phyloP scores from a whole-genome alignment of 2,113 vertebrate species.

The Callionymus lyra region DNA sequence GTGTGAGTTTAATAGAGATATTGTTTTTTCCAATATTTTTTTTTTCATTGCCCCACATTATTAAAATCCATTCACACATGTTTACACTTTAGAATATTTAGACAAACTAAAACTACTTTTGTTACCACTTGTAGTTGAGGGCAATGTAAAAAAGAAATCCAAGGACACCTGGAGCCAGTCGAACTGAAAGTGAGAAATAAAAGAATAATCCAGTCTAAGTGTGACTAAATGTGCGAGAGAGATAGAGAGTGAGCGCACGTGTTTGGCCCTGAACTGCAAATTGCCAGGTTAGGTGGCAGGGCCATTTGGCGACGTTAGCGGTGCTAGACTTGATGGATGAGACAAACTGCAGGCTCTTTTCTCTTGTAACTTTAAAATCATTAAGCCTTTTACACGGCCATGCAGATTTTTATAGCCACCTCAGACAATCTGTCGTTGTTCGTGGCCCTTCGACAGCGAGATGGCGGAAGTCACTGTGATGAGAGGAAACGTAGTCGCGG shows the following conservation, averaged over 20 bases:
- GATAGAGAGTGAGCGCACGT: conserved; percentile 5
- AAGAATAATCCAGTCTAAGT: conserved; percentile 13
- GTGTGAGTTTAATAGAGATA: too few relatives aligned
- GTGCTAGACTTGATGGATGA: conserved; percentile 68
- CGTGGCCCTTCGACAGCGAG: conserved; percentile 24
- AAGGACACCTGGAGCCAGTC: conserved; percentile 3
- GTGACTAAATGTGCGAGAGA: conserved; percentile 15
- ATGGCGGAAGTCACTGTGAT: conserved; percentile 2
- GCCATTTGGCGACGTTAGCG: conserved; percentile 52
- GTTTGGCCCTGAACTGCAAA: conserved; percentile 20
- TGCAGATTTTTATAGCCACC: conserved; percentile 62
- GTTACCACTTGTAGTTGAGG: too few relatives aligned
- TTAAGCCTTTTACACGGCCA: conserved; percentile 67
- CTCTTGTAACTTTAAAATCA: conserved; percentile 73
- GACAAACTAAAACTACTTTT: too few relatives aligned
- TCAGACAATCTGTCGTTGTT: conserved; percentile 38
- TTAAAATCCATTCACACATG: too few relatives aligned
- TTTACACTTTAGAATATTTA: too few relatives aligned
- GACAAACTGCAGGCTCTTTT: conserved; percentile 54
- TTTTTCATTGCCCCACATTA: too few relatives aligned
- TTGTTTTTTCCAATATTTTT: too few relatives aligned
- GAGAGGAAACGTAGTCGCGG: too few relatives aligned
- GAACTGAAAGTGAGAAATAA: conserved; percentile 7
- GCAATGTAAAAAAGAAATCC: background rate
- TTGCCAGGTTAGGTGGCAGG: conserved; percentile 56